Evolutionary conservation across 2,113 vertebrate species (phyloP).

Genomic region (Elachura formosa): DNA sequence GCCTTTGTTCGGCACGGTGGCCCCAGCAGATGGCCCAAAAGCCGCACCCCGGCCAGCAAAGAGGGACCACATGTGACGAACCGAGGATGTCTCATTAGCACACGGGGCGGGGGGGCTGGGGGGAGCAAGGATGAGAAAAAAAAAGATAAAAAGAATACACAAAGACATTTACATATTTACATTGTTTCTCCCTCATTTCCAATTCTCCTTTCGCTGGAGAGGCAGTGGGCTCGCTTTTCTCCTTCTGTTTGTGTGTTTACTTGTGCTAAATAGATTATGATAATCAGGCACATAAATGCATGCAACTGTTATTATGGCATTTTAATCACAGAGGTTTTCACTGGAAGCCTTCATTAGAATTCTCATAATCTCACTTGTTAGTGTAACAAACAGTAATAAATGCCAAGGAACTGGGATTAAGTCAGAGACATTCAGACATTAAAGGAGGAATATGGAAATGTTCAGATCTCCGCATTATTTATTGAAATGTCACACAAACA

Average conservation of each 20-base stretch:
- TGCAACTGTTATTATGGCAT: constrained; percentile 84
- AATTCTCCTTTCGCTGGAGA: constrained; percentile 74
- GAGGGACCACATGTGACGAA: constrained; percentile 69
- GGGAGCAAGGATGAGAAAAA: constrained; percentile 52
- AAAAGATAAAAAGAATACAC: constrained; percentile 77
- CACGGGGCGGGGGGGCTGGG: background rate
- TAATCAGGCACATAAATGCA: constrained; percentile 88
- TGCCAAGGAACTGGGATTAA: constrained; percentile 83
- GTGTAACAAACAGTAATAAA: constrained; percentile 88
- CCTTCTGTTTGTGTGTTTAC: constrained; percentile 89
- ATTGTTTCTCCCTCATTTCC: constrained; percentile 74
- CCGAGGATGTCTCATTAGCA: constrained; percentile 74
- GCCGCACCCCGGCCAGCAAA: constrained; percentile 59
- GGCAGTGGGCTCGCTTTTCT: constrained; percentile 72
- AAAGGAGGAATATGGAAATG: constrained; percentile 82
- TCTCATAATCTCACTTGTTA: constrained; percentile 91
- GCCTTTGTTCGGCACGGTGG: constrained; percentile 65
- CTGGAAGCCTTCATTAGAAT: constrained; percentile 90
- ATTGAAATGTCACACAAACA: constrained; percentile 85
- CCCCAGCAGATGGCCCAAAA: constrained; percentile 79
- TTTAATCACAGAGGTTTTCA: constrained; percentile 86
- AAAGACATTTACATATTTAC: constrained; percentile 82
- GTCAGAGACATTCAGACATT: constrained; percentile 76
- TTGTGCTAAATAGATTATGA: constrained; percentile 92
- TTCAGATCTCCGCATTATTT: constrained; percentile 79